Evolutionary conservation across 1,140 invertebrate genomes (phyloP), one percentile per base, ranked within the genome.

Genomic region (Cyclargus thomasi): DNA sequence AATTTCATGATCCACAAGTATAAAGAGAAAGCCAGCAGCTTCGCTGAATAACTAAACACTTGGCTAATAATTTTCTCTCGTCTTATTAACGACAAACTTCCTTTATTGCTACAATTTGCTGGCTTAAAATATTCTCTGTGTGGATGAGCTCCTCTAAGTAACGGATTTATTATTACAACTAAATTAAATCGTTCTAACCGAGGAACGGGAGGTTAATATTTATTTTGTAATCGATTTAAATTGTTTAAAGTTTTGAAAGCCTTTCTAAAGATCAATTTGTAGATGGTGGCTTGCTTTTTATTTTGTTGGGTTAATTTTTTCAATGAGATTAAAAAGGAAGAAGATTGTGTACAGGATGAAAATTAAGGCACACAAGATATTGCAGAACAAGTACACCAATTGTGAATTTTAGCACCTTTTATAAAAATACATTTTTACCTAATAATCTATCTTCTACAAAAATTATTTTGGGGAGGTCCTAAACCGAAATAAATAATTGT

Each of bases 101-200:
- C 75, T 78, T 84, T 82, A 85, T 85, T 79, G 70, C 74, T 72
- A 77, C 71, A 80, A 87, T 86, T 86, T 81, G 74, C 70, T 67
- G 70, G 64, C 66, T 68, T 82, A 81, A 85, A 86, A 87, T 87
- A 87, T 87, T 86, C 85, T 68, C 74, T 87, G 74, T 80, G 79
- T 80, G 76, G 75, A 71, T 68, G 55, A 79, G 66, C 72, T 62
- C 68, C 53, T 63, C 73, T 74, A 76, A 76, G 73, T 76, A 72
- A 73, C 65, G 65, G 71, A 74, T 73, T 81, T 73, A 77, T 76
- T 80, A 78, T 76, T 70, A 69, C 73, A 75, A 79, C 71, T 71
- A 63, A 65, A 66, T 78, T 79, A 75, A 71, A 73, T 70, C 65
- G 63, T 74, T 69, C 55, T 59, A 57, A 35, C 53, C 53, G 57